phyloP scores from a whole-genome alignment of 2,113 vertebrate genomes.

The Rutilus rutilus region DNA sequence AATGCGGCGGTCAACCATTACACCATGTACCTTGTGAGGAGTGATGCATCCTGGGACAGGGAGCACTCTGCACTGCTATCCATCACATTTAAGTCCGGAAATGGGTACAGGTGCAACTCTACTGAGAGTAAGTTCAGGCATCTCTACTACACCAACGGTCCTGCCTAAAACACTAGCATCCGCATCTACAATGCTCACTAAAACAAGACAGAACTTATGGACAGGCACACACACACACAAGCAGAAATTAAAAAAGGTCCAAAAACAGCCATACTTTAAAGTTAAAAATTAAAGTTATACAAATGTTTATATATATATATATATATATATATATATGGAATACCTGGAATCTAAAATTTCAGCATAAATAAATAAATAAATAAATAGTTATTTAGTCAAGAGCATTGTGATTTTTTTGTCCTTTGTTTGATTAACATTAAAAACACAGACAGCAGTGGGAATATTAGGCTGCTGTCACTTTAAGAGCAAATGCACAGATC shows the following conservation, averaged over 20 bases:
- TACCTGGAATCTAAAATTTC: too few relatives aligned
- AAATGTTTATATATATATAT: too few relatives aligned
- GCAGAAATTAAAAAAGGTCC: not conserved
- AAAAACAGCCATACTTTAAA: not conserved
- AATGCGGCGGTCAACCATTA: slow-evolving; percentile 28
- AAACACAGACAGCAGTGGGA: too few relatives aligned
- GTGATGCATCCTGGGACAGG: slow-evolving; percentile 45
- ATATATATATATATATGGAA: too few relatives aligned
- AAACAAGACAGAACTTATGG: not conserved
- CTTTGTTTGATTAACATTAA: too few relatives aligned
- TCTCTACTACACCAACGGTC: not conserved
- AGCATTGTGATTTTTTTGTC: too few relatives aligned
- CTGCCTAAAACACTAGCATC: not conserved
- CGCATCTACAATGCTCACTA: not conserved
- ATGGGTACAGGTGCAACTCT: slow-evolving; percentile 21
- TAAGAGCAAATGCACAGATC: too few relatives aligned
- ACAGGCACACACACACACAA: not conserved
- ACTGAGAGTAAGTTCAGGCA: not conserved
- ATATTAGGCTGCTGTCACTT: too few relatives aligned
- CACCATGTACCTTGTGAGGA: slow-evolving; percentile 19
- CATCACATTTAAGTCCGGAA: slow-evolving; percentile 42
- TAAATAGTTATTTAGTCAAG: too few relatives aligned
- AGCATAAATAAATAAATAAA: too few relatives aligned
- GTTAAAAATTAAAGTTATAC: too few relatives aligned
- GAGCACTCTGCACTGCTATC: slow-evolving; percentile 7